A percentile compares a stretch with the other conserved stretches of the same genome.
These are phyloP conservation scores for Erannis defoliaria DNA, from an alignment of 2,888 invertebrate genomes.

Conservation along the genomic window DNA sequence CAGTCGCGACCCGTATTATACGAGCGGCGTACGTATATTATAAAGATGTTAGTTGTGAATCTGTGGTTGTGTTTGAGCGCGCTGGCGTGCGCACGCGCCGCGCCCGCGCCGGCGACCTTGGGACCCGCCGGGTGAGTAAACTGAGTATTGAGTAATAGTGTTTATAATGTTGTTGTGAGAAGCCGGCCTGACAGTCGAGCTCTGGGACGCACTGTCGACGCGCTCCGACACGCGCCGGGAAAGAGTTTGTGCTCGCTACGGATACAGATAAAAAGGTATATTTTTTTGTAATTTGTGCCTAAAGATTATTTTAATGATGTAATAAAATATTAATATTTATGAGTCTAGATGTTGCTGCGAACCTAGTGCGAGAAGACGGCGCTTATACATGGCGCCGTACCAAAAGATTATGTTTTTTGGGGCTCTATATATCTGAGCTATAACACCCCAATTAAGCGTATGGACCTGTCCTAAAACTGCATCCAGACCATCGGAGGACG, in stretches of 20 bases:
- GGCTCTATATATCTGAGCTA: too few relatives aligned
- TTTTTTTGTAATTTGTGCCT: not conserved
- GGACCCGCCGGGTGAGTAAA: conserved; percentile 23
- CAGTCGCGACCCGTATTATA: conserved; percentile 4
- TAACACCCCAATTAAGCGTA: too few relatives aligned
- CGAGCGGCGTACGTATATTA: conserved; percentile 20
- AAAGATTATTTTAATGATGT: not conserved
- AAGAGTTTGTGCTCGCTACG: conserved; percentile 3
- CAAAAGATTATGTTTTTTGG: too few relatives aligned
- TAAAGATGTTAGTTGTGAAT: conserved; percentile 18
- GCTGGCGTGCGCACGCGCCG: conserved; percentile 42
- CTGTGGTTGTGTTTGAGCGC: conserved; percentile 39
- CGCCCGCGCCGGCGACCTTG: conserved; percentile 52
- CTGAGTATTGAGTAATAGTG: conserved; percentile 32
- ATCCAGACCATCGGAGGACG: too few relatives aligned
- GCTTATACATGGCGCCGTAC: too few relatives aligned
- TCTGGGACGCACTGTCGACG: conserved; percentile 21
- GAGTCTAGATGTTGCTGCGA: too few relatives aligned
- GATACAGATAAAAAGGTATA: conserved; percentile 2
- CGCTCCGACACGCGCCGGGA: conserved; percentile 9
- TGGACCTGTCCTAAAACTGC: too few relatives aligned
- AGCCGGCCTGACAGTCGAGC: conserved; percentile 1
- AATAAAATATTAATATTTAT: too few relatives aligned
- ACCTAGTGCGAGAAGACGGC: too few relatives aligned
- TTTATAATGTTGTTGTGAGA: conserved; percentile 15